Evolutionary conservation across 1,140 invertebrate genomes (phyloP).

Genomic region (Bathynomus jamesi): DNA sequence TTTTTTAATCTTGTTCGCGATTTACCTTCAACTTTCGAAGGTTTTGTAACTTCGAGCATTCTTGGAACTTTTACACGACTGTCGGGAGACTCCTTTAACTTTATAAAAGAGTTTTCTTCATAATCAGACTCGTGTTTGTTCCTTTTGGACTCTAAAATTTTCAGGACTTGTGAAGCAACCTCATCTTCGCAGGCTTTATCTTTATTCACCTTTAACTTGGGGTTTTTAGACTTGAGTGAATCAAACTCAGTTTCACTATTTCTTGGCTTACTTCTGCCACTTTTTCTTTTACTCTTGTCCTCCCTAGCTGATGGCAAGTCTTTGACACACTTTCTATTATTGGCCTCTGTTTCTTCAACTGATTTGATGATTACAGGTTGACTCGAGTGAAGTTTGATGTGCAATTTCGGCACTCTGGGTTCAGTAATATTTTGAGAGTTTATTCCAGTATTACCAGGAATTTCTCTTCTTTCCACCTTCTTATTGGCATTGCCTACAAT

Average conservation of each 20-base stretch:
- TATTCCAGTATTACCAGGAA: slow-evolving; percentile 5
- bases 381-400: slow-evolving; percentile 60
- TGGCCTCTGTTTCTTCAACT: slow-evolving; percentile 21
- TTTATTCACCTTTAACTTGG: slow-evolving; percentile 37
- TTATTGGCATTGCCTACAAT: slow-evolving; percentile 29
- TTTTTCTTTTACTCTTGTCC: slow-evolving; percentile 28
- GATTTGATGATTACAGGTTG: slow-evolving; percentile 35
- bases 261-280: slow-evolving; percentile 24
- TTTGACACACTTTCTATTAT: slow-evolving; percentile 19
- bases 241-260: slow-evolving; percentile 32
- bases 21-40: slow-evolving; percentile 27
- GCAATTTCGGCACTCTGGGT: slow-evolving; percentile 74
- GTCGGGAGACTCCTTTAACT: slow-evolving; percentile 36
- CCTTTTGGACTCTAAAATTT: slow-evolving; percentile 31
- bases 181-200: slow-evolving; percentile 33
- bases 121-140: slow-evolving; percentile 29
- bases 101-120: slow-evolving; percentile 26
- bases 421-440: slow-evolving; percentile 51
- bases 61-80: slow-evolving; percentile 23
- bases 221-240: slow-evolving; percentile 42
- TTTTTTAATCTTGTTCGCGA: slow-evolving; percentile 32
- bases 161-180: slow-evolving; percentile 20
- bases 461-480: slow-evolving; percentile 32
- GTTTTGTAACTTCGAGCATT: slow-evolving; percentile 27
- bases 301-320: slow-evolving; percentile 14